Evolutionary conservation across 2,888 invertebrate species (phyloP).

Genomic region (Xestia xanthographa): DNA sequence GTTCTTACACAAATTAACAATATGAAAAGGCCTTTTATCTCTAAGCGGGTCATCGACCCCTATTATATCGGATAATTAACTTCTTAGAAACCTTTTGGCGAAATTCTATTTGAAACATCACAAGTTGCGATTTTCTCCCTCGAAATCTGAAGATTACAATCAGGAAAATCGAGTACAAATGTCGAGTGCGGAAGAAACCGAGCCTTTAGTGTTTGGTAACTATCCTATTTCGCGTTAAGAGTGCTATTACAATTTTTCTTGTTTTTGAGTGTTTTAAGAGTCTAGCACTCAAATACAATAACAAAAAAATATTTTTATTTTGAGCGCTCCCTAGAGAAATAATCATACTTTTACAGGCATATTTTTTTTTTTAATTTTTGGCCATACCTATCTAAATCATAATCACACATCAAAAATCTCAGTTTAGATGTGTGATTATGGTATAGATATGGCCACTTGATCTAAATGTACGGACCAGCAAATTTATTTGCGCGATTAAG

Average conservation of each 20-base stretch:
- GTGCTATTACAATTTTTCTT: too few species aligned
- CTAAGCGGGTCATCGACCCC: conserved; percentile 38
- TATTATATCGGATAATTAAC: conserved; percentile 54
- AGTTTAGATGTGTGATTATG: too few species aligned
- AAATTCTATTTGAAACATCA: conserved; percentile 50
- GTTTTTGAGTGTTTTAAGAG: too few species aligned
- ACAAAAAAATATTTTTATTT: too few species aligned
- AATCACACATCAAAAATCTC: too few species aligned
- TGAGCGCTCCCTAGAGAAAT: too few species aligned
- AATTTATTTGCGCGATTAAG: background rate
- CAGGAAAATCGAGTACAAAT: conserved; percentile 28
- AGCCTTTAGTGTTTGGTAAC: conserved; percentile 4
- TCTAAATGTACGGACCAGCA: background rate
- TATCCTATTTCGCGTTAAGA: conserved; percentile 35
- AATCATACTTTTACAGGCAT: too few species aligned
- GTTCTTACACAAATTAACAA: conserved; percentile 40
- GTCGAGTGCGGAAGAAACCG: background rate
- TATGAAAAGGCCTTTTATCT: conserved; percentile 55
- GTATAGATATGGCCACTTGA: background rate
- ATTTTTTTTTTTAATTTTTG: too few species aligned
- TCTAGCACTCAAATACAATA: too few species aligned
- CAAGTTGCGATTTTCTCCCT: conserved; percentile 15
- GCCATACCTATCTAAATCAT: too few species aligned
- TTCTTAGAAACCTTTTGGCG: conserved; percentile 46
- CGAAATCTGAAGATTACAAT: conserved; percentile 29